Evolutionary conservation across 2,888 invertebrate genomes (phyloP).

Genomic region (Trisateles emortualis): DNA sequence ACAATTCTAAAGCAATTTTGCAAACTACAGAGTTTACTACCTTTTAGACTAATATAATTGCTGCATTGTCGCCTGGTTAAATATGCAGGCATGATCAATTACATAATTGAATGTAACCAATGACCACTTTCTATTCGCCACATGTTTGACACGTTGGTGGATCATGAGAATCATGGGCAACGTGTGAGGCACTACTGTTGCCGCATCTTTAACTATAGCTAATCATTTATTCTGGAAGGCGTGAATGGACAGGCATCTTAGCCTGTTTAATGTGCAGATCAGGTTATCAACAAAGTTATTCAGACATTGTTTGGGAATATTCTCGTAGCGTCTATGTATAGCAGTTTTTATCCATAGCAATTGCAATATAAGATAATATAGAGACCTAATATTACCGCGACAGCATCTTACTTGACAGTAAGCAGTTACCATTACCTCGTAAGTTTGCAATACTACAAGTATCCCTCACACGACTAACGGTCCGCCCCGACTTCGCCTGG

Average conservation of each 20-base stretch:
- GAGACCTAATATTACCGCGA: too few species aligned
- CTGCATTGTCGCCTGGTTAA: neutral
- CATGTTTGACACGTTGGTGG: slow-evolving; percentile 10
- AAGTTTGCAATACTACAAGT: too few species aligned
- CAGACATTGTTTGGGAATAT: neutral
- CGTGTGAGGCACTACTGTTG: slow-evolving; percentile 19
- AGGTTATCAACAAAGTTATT: neutral
- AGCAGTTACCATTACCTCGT: too few species aligned
- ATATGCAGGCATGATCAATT: slow-evolving; percentile 5
- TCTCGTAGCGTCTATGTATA: too few species aligned
- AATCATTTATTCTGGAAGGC: neutral
- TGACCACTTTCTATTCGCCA: slow-evolving; percentile 7
- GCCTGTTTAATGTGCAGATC: neutral
- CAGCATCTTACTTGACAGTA: too few species aligned
- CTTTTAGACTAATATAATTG: too few species aligned
- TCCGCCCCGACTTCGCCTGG: too few species aligned
- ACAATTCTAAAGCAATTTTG: too few species aligned
- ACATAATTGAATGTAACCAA: slow-evolving; percentile 5
- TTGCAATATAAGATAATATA: too few species aligned
- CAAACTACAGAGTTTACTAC: too few species aligned
- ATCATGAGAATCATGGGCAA: slow-evolving; percentile 17
- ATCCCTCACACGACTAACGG: too few species aligned
- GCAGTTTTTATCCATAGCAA: too few species aligned
- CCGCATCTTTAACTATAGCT: slow-evolving; percentile 16
- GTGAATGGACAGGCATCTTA: neutral